phyloP scores from a whole-genome alignment of 1,140 invertebrate genomes.

The Babylonia areolata region DNA sequence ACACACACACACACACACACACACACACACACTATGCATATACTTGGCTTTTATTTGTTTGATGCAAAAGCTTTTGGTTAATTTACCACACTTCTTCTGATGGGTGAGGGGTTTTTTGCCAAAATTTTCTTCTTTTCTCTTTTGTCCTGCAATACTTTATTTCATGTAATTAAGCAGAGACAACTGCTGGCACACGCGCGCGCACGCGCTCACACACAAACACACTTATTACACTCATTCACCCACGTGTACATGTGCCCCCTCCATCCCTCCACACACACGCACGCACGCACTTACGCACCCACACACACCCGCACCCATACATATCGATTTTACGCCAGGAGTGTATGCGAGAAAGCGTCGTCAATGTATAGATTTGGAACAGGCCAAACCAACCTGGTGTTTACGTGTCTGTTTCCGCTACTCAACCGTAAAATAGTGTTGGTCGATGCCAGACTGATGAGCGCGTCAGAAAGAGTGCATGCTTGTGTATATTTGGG shows the following conservation, averaged over 20 bases:
- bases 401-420: neutral
- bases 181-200: neutral
- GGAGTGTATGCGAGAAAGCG: neutral
- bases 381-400: neutral
- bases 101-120: too few relatives aligned
- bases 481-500: too few relatives aligned
- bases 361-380: neutral
- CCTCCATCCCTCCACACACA: neutral
- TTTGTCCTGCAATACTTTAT: too few relatives aligned
- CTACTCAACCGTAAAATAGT: too few relatives aligned
- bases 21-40: neutral
- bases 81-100: too few relatives aligned
- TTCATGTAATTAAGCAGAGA: neutral
- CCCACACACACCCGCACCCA: neutral
- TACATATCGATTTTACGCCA: neutral
- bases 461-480: too few relatives aligned
- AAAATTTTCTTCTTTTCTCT: too few relatives aligned
- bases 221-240: constrained; percentile 7
- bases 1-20: neutral
- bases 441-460: too few relatives aligned
- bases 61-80: too few relatives aligned
- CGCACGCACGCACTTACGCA: neutral
- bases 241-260: neutral
- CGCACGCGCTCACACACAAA: neutral
- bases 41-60: neutral